Conservation (phyloP, 2,113 vertebrate genomes). For the Telmatochromis sp. region DNA sequence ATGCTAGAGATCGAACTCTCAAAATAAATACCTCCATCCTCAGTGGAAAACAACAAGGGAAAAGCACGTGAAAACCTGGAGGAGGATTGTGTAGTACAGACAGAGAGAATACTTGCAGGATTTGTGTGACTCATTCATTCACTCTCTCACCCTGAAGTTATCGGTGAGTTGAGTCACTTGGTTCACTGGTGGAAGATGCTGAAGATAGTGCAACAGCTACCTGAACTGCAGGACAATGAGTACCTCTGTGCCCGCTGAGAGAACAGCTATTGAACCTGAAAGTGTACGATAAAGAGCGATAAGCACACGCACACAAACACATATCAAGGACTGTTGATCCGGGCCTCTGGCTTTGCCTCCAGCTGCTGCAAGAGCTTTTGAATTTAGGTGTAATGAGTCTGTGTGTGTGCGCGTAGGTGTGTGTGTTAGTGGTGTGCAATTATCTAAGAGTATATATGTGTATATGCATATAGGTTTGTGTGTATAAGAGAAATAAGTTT, state of each 20-base stretch:
- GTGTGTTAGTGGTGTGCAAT: background rate
- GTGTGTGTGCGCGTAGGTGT: background rate
- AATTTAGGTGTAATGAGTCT: background rate
- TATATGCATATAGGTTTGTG: background rate
- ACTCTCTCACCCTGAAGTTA: background rate
- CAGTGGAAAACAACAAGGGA: background rate
- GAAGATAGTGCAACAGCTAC: background rate
- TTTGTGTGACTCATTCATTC: background rate
- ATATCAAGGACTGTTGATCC: background rate
- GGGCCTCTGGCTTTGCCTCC: background rate
- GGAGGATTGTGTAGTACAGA: background rate
- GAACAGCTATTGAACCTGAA: background rate
- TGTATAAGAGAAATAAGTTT: background rate
- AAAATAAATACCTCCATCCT: background rate
- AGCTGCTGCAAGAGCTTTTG: background rate
- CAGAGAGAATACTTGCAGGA: background rate
- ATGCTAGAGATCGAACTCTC: background rate
- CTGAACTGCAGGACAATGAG: conserved; percentile 3
- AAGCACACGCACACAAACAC: background rate
- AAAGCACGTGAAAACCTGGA: background rate
- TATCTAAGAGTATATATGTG: background rate
- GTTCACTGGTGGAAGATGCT: background rate
- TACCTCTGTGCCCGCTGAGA: background rate
- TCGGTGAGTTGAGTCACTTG: background rate
- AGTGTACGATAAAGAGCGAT: background rate